These are phyloP conservation scores for Parotia lawesii DNA, from an alignment of 2,113 vertebrate species.

Conservation along the genomic window DNA sequence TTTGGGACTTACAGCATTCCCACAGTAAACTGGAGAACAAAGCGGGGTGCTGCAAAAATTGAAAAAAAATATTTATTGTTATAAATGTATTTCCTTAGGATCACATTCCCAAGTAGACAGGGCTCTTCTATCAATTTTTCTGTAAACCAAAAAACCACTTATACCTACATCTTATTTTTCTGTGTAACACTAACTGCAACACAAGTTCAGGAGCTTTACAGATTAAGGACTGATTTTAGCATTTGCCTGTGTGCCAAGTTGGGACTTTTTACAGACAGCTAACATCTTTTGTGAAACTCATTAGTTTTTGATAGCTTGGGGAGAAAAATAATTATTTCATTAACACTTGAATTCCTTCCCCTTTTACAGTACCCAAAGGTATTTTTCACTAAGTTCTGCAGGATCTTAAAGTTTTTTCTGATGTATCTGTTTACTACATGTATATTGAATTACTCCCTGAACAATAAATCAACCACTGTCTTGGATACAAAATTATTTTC, in stretches of 20 bases:
- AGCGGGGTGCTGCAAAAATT: not conserved
- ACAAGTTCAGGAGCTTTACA: not conserved
- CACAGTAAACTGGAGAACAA: not conserved
- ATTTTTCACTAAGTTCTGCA: not conserved
- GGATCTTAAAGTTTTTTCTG: not conserved
- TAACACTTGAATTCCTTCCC: not conserved
- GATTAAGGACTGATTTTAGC: not conserved
- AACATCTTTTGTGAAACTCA: not conserved
- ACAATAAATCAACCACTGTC: constrained; percentile 25
- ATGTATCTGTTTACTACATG: constrained; percentile 5
- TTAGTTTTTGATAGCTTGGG: not conserved
- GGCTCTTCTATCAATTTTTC: not conserved
- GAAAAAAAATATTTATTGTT: not conserved
- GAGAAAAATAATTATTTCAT: constrained; percentile 44
- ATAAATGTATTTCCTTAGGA: not conserved
- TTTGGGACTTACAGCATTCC: not conserved
- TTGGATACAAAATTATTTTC: constrained; percentile 16
- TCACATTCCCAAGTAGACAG: not conserved
- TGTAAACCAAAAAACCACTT: not conserved
- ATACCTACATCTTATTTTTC: not conserved
- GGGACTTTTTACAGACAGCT: not conserved
- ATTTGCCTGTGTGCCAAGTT: not conserved
- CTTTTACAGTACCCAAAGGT: not conserved
- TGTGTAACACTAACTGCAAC: not conserved
- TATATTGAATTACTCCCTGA: constrained; percentile 14